Conservation (phyloP, 2,888 invertebrate species). For the Clitarchus hookeri region DNA sequence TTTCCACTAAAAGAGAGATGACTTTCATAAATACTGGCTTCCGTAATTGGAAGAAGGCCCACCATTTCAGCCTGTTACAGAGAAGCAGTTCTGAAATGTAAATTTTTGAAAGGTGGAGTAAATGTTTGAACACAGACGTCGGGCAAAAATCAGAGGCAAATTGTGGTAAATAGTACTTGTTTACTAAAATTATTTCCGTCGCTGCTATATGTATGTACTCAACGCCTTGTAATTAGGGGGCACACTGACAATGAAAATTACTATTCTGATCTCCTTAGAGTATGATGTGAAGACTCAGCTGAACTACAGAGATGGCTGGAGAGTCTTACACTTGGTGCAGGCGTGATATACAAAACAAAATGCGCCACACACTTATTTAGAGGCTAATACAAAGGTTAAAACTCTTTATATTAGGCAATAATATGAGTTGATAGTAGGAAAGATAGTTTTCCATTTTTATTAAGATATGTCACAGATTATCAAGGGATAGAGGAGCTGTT, state of each 20-base stretch:
- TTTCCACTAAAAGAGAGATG: constrained; percentile 9
- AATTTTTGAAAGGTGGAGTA: background rate
- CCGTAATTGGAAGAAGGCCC: background rate
- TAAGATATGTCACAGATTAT: no score
- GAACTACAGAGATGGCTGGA: background rate
- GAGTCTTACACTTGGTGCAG: background rate
- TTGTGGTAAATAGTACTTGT: background rate
- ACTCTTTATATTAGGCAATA: no score
- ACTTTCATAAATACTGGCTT: background rate
- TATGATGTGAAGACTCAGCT: background rate
- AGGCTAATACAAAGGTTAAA: no score
- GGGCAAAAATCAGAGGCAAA: background rate
- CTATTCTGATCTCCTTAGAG: background rate
- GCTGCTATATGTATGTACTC: background rate
- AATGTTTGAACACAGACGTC: background rate
- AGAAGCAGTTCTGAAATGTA: background rate
- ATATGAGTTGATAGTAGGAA: no score
- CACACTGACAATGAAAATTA: background rate
- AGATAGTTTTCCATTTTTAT: no score
- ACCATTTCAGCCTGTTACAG: background rate
- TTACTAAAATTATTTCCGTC: background rate
- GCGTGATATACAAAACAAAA: background rate
- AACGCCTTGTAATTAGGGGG: background rate
- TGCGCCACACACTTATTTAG: no score
- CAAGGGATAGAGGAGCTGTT: no score